A percentile compares a stretch with the other conserved stretches of the same genome.
Evolutionary conservation across 2,113 vertebrate species (phyloP).

Genomic region (Varanus salvator): DNA sequence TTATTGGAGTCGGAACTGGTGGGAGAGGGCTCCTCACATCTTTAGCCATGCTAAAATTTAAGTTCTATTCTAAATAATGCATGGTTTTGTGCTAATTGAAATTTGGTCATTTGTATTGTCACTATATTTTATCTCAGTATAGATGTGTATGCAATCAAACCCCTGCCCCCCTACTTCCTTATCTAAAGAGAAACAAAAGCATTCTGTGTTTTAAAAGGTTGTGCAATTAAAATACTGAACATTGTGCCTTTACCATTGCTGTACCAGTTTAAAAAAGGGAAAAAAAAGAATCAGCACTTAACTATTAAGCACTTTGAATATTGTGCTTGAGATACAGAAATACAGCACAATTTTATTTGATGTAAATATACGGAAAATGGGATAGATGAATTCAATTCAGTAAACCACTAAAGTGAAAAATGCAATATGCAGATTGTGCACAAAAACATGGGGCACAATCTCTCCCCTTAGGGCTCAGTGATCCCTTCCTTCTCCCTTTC

Average conservation of each 20-base stretch:
- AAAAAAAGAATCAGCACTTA: constrained; percentile 38
- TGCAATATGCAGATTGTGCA: constrained; percentile 35
- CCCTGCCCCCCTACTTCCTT: constrained; percentile 41
- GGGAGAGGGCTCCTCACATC: neutral
- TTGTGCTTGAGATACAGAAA: constrained; percentile 57
- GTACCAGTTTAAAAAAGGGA: constrained; percentile 10
- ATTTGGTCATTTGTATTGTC: constrained; percentile 16
- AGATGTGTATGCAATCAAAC: constrained; percentile 9
- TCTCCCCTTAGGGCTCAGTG: constrained; percentile 14
- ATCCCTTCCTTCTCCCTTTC: neutral
- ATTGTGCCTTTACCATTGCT: constrained; percentile 61
- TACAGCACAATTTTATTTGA: constrained; percentile 32
- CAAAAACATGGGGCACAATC: constrained; percentile 39
- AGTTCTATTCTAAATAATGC: constrained; percentile 23
- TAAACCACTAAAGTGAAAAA: constrained; percentile 52
- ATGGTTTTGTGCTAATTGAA: constrained; percentile 8
- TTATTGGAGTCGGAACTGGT: neutral
- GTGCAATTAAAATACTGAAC: constrained; percentile 43
- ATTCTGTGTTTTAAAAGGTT: constrained; percentile 27
- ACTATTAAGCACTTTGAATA: constrained; percentile 43
- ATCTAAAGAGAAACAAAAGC: constrained; percentile 21
- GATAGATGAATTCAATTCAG: constrained; percentile 45
- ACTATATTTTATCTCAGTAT: constrained; percentile 50
- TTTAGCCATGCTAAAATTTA: constrained; percentile 23
- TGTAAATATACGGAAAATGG: constrained; percentile 15